Evolutionary conservation across 2,888 invertebrate species (phyloP).

Genomic region (Escarpia spicata): DNA sequence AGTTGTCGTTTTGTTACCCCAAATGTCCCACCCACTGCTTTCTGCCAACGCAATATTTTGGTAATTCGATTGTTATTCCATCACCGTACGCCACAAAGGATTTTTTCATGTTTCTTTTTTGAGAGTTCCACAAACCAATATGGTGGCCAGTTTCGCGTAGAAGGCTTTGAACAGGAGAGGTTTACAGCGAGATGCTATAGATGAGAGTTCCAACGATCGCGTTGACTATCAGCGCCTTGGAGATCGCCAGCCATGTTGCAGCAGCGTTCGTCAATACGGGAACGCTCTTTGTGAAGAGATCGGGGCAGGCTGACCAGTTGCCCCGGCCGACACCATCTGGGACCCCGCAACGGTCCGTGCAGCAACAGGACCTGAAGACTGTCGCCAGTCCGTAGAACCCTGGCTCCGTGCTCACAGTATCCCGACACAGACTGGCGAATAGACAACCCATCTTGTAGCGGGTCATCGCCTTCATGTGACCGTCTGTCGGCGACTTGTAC

Average conservation of each 20-base stretch:
- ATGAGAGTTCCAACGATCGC: background rate
- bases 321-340: slow-evolving; percentile 20
- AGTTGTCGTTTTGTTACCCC: too few relatives aligned
- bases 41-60: too few relatives aligned
- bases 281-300: background rate
- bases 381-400: slow-evolving; percentile 19
- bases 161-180: background rate
- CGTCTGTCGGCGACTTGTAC: slow-evolving; percentile 26
- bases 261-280: background rate
- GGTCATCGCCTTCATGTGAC: background rate
- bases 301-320: slow-evolving; percentile 8
- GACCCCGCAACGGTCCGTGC: slow-evolving; percentile 7
- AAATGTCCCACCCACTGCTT: too few relatives aligned
- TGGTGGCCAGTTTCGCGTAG: background rate
- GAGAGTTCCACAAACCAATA: background rate
- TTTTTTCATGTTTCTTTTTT: too few relatives aligned
- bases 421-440: slow-evolving; percentile 18
- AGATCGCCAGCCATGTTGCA: background rate
- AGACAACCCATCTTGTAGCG: slow-evolving; percentile 23
- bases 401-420: background rate
- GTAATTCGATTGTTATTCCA: too few relatives aligned
- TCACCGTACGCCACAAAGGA: too few relatives aligned
- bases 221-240: background rate
- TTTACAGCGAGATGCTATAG: background rate
- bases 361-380: slow-evolving; percentile 19